phyloP scores from a whole-genome alignment of 2,797 vertebrate genomes.

The Eleutherodactylus coqui region DNA sequence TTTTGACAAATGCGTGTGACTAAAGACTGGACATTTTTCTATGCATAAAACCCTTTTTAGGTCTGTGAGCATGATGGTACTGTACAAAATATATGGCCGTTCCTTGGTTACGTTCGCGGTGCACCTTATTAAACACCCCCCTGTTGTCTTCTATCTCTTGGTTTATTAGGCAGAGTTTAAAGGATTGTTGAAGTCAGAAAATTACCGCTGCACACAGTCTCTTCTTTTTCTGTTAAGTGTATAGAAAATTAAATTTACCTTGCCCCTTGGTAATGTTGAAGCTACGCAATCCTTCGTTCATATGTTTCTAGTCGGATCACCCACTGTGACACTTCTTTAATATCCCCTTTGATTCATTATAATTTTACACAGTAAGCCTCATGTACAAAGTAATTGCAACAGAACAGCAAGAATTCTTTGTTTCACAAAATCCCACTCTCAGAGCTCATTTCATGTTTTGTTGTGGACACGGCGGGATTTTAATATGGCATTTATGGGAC shows the following conservation, averaged over 20 bases:
- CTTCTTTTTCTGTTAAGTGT: not conserved
- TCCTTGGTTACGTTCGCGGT: not conserved
- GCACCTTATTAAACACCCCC: not conserved
- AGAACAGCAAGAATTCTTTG: constrained; percentile 19
- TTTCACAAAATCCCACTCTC: not conserved
- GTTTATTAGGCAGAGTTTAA: not conserved
- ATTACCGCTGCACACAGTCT: not conserved
- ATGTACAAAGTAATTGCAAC: constrained; percentile 15
- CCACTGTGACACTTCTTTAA: constrained; percentile 1
- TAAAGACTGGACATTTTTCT: no score
- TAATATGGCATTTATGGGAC: not conserved
- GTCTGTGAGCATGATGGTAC: not conserved
- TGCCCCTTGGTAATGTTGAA: constrained; percentile 2
- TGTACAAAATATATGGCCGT: not conserved
- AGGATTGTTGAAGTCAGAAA: not conserved
- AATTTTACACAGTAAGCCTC: not conserved
- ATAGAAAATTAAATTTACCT: not conserved
- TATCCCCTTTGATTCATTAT: constrained; percentile 15
- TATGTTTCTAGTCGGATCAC: not conserved
- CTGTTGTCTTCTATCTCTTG: not conserved
- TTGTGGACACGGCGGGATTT: not conserved
- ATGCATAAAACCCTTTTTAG: not conserved
- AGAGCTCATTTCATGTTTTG: not conserved
- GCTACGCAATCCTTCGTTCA: not conserved
- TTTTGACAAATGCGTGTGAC: no score